Evolutionary conservation across 2,113 vertebrate genomes (phyloP).

Genomic region (Pipra filicauda): DNA sequence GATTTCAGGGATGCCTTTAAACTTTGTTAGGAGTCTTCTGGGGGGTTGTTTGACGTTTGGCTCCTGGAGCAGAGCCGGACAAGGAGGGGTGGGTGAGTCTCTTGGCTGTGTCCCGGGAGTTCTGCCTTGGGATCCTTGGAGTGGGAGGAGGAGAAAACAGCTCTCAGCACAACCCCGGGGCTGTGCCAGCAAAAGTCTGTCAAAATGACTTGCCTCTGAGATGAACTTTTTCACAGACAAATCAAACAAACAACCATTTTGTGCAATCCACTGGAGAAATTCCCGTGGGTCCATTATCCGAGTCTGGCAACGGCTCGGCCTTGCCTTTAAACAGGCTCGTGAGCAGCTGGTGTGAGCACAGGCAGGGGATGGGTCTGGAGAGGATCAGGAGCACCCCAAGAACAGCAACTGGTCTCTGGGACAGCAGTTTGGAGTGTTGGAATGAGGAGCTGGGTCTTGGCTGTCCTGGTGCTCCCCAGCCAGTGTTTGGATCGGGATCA

Average conservation of each 20-base stretch:
- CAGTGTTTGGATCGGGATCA: fast-evolving
- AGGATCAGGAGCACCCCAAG: background rate
- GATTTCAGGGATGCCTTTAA: background rate
- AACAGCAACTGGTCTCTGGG: background rate
- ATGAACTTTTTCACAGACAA: background rate
- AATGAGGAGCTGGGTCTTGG: background rate
- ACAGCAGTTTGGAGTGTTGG: background rate
- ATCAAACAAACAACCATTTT: background rate
- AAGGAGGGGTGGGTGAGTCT: background rate
- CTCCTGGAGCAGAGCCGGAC: background rate
- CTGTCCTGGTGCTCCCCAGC: background rate
- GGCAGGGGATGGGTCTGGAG: background rate
- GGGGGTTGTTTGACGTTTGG: background rate
- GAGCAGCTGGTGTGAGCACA: background rate
- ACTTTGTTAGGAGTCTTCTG: background rate
- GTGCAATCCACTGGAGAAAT: background rate
- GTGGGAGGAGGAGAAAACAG: background rate
- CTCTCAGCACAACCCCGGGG: background rate
- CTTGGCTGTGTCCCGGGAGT: background rate
- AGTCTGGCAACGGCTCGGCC: background rate
- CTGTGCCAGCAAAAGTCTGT: background rate
- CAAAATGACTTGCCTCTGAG: background rate
- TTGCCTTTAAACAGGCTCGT: background rate
- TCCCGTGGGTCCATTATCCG: background rate
- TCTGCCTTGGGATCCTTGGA: background rate